A percentile compares a stretch with the other conserved stretches of the same genome.
These are phyloP conservation scores for Brachionus rotundiformis DNA, from an alignment of 1,140 invertebrate species.

Conservation along the genomic window DNA sequence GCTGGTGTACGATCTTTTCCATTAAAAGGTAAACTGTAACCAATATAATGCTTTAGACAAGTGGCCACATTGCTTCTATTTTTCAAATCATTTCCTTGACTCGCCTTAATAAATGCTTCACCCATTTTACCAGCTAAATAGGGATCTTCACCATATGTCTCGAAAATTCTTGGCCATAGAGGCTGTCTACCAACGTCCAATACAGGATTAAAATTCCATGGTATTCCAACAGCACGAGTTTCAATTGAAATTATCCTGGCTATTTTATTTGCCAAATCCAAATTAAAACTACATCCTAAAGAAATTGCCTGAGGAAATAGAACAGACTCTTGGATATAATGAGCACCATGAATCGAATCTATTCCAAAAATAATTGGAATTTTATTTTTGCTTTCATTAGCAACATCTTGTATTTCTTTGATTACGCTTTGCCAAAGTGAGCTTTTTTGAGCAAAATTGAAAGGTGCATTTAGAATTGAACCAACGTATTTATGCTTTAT, in stretches of 20 bases:
- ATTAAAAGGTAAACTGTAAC: neutral
- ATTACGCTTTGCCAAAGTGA: slow-evolving; percentile 7
- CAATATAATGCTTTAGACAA: slow-evolving; percentile 21
- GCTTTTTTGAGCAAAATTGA: neutral
- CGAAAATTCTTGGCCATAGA: slow-evolving; percentile 12
- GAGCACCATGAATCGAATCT: slow-evolving; percentile 38
- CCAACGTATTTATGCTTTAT: neutral
- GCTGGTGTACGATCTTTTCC: slow-evolving; percentile 27
- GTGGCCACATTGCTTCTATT: neutral
- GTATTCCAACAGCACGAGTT: slow-evolving; percentile 28
- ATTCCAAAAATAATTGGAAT: slow-evolving; percentile 27
- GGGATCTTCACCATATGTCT: slow-evolving; percentile 40
- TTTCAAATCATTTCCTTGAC: slow-evolving; percentile 14
- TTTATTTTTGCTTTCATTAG: neutral
- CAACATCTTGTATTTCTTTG: neutral
- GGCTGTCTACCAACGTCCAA: neutral
- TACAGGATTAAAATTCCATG: slow-evolving; percentile 42
- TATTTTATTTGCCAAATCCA: neutral
- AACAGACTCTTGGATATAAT: slow-evolving; percentile 27
- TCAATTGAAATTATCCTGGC: neutral
- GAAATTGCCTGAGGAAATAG: slow-evolving; percentile 4
- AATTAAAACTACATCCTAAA: slow-evolving; percentile 19
- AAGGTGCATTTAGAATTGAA: slow-evolving; percentile 24
- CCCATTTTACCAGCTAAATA: slow-evolving; percentile 13
- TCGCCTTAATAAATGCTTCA: neutral